Conservation (phyloP, 2,797 vertebrate genomes). For the Nannoperca australis region DNA sequence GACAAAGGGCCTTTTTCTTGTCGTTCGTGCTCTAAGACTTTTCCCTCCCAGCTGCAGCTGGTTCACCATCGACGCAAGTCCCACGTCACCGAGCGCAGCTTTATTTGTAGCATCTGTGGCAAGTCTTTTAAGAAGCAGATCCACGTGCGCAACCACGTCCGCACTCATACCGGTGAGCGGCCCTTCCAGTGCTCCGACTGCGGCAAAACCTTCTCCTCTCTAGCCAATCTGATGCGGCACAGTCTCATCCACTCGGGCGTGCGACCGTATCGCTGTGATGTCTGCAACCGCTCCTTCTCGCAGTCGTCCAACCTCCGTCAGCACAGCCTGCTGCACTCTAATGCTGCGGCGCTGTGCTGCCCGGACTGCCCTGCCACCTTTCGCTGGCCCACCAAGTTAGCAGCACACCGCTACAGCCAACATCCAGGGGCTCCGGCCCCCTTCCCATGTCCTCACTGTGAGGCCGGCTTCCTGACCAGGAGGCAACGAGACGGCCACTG, state of each 20-base stretch:
- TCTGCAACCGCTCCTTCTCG: slow-evolving; percentile 91
- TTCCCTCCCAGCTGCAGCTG: slow-evolving; percentile 87
- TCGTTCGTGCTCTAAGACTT: slow-evolving; percentile 86
- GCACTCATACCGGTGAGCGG: slow-evolving; percentile 92
- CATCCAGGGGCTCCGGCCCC: slow-evolving; percentile 86
- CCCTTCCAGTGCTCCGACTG: slow-evolving; percentile 92
- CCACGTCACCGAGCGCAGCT: slow-evolving; percentile 86
- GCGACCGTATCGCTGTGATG: slow-evolving; percentile 90
- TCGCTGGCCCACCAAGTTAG: slow-evolving; percentile 83
- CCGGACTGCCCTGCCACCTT: slow-evolving; percentile 86
- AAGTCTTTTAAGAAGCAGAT: slow-evolving; percentile 93
- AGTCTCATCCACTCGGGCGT: slow-evolving; percentile 92
- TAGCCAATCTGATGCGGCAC: slow-evolving; percentile 92
- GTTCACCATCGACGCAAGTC: slow-evolving; percentile 87
- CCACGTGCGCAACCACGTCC: slow-evolving; percentile 91
- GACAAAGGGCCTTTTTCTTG: slow-evolving; percentile 79
- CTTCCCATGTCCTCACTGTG: slow-evolving; percentile 85
- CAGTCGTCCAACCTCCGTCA: slow-evolving; percentile 94
- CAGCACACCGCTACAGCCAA: slow-evolving; percentile 83
- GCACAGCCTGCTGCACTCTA: slow-evolving; percentile 89
- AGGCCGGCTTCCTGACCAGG: slow-evolving; percentile 82
- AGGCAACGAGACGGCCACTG: slow-evolving; percentile 83
- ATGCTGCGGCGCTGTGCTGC: slow-evolving; percentile 75
- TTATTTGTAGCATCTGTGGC: slow-evolving; percentile 89
- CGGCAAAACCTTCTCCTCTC: slow-evolving; percentile 90